A percentile compares a stretch with the other conserved stretches of the same genome.
Evolutionary conservation across 2,888 invertebrate species (phyloP).

Genomic region (Megalurothrips usitatus): DNA sequence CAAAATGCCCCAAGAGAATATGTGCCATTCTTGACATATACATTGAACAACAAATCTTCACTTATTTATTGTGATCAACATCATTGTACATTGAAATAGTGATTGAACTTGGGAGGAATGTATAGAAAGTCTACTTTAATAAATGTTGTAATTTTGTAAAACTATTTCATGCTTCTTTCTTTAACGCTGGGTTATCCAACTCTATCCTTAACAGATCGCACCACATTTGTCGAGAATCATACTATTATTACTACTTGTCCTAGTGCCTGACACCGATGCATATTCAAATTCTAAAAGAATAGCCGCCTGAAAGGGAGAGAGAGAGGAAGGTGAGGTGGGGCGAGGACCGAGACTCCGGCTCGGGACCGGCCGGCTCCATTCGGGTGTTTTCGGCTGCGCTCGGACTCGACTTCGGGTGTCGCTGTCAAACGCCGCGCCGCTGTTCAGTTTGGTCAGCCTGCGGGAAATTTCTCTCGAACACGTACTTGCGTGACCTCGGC

Average conservation of each 20-base stretch:
- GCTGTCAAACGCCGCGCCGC: neutral
- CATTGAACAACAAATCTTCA: constrained; percentile 30
- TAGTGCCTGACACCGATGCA: no score
- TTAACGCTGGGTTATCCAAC: neutral
- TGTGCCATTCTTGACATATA: constrained; percentile 26
- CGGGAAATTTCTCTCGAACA: neutral
- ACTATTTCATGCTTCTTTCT: neutral
- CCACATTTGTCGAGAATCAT: no score
- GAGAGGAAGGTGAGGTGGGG: no score
- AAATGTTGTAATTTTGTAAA: constrained; percentile 36
- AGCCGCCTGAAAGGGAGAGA: no score
- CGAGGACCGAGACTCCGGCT: neutral
- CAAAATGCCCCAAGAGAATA: constrained; percentile 19
- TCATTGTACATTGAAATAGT: constrained; percentile 32
- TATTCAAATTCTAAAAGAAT: no score
- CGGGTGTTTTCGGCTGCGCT: neutral
- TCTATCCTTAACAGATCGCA: no score
- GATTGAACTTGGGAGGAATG: constrained; percentile 33
- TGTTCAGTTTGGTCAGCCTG: neutral
- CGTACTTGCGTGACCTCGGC: neutral
- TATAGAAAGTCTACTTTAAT: constrained; percentile 36
- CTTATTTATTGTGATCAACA: constrained; percentile 36
- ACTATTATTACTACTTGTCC: no score
- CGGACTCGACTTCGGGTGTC: neutral
- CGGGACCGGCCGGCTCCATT: neutral